A percentile compares a stretch with the other conserved stretches of the same genome.
Conservation (phyloP, 2,888 invertebrate species). For the Leptopilina myrica region DNA sequence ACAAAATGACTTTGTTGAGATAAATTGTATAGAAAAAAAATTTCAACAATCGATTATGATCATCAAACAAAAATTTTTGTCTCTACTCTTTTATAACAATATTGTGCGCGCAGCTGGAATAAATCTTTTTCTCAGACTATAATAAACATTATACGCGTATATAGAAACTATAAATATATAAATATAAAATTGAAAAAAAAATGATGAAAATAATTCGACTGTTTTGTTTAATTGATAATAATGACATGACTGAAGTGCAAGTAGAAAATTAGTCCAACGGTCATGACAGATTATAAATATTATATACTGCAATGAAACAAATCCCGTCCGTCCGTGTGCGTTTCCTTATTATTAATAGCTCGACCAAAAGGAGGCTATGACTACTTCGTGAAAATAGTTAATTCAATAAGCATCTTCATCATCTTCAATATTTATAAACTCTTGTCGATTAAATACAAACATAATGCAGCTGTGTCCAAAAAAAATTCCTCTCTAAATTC, state of each 20-base stretch:
- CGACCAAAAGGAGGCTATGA: conserved; percentile 39
- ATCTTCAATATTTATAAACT: conserved; percentile 19
- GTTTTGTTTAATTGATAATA: conserved; percentile 10
- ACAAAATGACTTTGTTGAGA: neutral
- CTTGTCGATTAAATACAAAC: neutral
- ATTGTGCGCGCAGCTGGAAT: neutral
- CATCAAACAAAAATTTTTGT: no score
- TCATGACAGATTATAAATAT: conserved; percentile 29
- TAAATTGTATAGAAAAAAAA: no score
- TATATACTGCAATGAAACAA: conserved; percentile 21
- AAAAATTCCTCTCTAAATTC: neutral
- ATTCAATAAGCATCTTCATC: conserved; percentile 36
- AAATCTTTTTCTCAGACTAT: conserved; percentile 6
- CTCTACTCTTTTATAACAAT: no score
- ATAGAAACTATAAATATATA: neutral
- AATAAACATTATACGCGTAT: neutral
- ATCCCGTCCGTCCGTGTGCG: conserved; percentile 34
- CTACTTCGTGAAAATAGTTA: conserved; percentile 38
- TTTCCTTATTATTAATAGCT: conserved; percentile 34
- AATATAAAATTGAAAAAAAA: neutral
- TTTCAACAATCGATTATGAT: no score
- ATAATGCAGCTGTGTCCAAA: conserved; percentile 12
- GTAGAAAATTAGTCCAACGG: conserved; percentile 24
- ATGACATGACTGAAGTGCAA: conserved; percentile 31
- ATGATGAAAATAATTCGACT: neutral